These are phyloP conservation scores for Actinemys pallida DNA, from an alignment of 2,113 vertebrate genomes.

Conservation along the genomic window DNA sequence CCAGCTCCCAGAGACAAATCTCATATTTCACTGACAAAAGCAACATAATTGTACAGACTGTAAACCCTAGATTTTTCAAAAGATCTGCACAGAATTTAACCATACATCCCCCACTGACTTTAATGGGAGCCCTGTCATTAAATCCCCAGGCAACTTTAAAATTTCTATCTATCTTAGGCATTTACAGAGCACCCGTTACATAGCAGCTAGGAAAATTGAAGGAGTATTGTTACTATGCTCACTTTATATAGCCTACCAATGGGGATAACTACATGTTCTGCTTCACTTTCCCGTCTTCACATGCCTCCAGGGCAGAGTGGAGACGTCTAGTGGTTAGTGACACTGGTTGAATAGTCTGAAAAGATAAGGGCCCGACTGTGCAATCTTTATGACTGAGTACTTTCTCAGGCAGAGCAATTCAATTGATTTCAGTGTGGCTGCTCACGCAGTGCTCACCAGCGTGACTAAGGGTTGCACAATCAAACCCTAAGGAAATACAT, in stretches of 20 bases:
- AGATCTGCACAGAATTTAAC: background rate
- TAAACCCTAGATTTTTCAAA: background rate
- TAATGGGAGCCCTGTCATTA: background rate
- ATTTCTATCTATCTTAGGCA: background rate
- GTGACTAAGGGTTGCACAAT: rapidly evolving
- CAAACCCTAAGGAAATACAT: background rate
- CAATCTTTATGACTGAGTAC: background rate
- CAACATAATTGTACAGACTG: background rate
- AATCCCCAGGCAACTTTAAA: background rate
- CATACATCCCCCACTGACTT: background rate
- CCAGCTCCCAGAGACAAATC: conserved; percentile 1
- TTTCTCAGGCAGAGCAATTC: background rate
- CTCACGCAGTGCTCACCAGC: background rate
- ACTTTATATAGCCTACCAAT: background rate
- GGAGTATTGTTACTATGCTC: background rate
- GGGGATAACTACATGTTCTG: background rate
- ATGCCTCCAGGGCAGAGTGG: background rate
- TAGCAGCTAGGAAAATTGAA: background rate
- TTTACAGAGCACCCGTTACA: background rate
- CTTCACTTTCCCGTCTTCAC: background rate
- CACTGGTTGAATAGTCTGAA: background rate
- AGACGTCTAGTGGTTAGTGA: rapidly evolving
- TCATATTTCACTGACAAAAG: background rate
- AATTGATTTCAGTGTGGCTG: rapidly evolving
- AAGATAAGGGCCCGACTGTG: background rate